Evolutionary conservation across 2,797 vertebrate genomes (phyloP).

Genomic region (Mormyrus proboscirostris): DNA sequence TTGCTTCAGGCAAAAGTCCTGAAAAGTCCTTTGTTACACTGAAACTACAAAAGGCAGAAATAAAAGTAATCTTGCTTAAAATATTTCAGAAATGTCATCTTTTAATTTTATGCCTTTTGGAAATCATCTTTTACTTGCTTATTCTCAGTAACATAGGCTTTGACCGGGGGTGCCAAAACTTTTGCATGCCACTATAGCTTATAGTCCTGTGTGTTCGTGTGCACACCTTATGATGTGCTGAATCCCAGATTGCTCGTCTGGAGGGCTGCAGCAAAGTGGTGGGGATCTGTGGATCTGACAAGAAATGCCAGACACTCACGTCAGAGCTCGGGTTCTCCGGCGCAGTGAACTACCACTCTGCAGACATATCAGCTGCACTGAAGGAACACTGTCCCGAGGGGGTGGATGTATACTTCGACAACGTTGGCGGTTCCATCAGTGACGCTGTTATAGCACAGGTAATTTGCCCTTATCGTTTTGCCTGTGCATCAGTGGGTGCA

Average conservation of each 20-base stretch:
- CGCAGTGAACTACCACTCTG: constrained; percentile 82
- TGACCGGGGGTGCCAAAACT: neutral
- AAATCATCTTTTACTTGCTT: neutral
- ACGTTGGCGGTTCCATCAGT: constrained; percentile 85
- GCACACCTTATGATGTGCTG: neutral
- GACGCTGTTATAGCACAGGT: constrained; percentile 84
- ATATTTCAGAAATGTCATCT: neutral
- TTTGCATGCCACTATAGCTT: neutral
- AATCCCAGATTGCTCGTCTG: constrained; percentile 72
- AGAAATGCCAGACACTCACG: constrained; percentile 77
- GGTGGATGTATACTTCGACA: constrained; percentile 92
- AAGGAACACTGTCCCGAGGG: constrained; percentile 71
- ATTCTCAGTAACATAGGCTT: neutral
- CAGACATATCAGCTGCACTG: constrained; percentile 62
- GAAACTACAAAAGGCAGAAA: neutral
- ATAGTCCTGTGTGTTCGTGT: neutral
- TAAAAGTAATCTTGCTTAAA: neutral
- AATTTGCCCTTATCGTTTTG: neutral
- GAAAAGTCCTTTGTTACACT: neutral
- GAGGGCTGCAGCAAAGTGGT: constrained; percentile 82
- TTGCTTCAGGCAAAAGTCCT: neutral
- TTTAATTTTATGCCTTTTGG: neutral
- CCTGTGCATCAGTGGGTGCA: neutral
- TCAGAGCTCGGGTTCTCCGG: constrained; percentile 78
- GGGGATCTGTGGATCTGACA: constrained; percentile 84